Evolutionary conservation across 2,797 vertebrate species (phyloP).

Genomic region (Mastacembelus armatus): DNA sequence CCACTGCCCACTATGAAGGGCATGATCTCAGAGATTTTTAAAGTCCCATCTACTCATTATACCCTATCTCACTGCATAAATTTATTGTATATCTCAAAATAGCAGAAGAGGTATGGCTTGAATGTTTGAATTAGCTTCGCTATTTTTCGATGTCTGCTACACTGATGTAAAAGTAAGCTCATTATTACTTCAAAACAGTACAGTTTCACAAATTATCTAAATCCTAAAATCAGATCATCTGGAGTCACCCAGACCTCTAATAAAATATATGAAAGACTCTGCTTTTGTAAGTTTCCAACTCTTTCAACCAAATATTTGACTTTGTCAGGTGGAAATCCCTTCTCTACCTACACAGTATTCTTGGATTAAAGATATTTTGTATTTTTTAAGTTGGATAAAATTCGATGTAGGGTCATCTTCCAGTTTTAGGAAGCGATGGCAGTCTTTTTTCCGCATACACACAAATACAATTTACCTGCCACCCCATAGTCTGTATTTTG

Average conservation of each 20-base stretch:
- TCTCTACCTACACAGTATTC: neutral
- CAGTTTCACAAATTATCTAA: slow-evolving; percentile 6
- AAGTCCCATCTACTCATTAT: slow-evolving; percentile 12
- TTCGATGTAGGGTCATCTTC: no score
- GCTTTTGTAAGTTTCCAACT: slow-evolving; percentile 3
- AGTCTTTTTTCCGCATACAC: neutral
- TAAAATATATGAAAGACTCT: neutral
- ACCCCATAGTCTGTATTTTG: neutral
- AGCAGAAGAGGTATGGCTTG: slow-evolving; percentile 2
- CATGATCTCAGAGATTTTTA: neutral
- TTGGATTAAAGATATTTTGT: neutral
- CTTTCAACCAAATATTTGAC: neutral
- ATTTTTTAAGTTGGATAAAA: no score
- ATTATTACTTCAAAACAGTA: no score
- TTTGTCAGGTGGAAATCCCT: neutral
- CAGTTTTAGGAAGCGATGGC: neutral
- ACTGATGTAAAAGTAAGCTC: no score
- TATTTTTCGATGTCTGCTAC: slow-evolving; percentile 15
- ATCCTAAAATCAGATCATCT: slow-evolving; percentile 1
- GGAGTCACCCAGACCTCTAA: slow-evolving; percentile 5
- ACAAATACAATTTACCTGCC: neutral
- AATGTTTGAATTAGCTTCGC: slow-evolving; percentile 17
- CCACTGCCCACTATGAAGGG: neutral
- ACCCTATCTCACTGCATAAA: slow-evolving; percentile 1
- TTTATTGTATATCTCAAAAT: slow-evolving; percentile 29